Base-by-base conservation (phyloP, 2,888 invertebrate species). In the Drosophila mayaguana region DNA sequence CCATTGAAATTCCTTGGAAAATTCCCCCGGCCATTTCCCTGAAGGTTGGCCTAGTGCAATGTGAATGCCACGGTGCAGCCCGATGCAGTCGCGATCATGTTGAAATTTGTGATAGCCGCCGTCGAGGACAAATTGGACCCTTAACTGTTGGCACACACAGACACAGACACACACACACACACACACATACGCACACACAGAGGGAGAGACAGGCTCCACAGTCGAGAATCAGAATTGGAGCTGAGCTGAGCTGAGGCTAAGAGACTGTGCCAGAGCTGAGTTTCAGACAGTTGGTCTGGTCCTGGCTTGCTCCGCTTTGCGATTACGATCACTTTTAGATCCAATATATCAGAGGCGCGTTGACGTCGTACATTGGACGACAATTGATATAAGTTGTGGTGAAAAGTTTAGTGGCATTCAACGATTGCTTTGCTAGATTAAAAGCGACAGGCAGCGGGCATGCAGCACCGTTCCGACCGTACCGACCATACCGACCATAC, bases 331-430 rank as follows among this genome's bases (percentile, higher is more conserved):
- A 86, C 86, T 80, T 89, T 86, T 90, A 90, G 90, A 90, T 90
- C 88, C 90, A 90, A 90, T 90, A 90, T 90, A 91, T 90, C 90
- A 90, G 90, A 78, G 85, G 82, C 79, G 83, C 89, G 91, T 89
- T 90, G 90, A 90, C 90, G 90, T 81, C 80, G 83, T 86, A 90
- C 90, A 90, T 90, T 87, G 90, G 91, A 89, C 91, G 91, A 89
- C 91, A 91, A 90, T 90, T 90, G 91, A 90, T 88, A 90, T 89
- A 90, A 90, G 88, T 87, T 90, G 90, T 84, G 90, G 91, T 83
- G 89, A 87, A 91, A 90, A 90, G 90, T 87, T 91, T 91, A 90
- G 84, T 84, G 90, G 90, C 90, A 90, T 90, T 90, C 88, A 88
- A 87, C 90, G 91, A 91, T 91, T 89, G 89, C 89, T 84, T 89